Evolutionary conservation across 2,113 vertebrate genomes (phyloP), one percentile per base, ranked within the genome.

Genomic region (Clupea harengus): DNA sequence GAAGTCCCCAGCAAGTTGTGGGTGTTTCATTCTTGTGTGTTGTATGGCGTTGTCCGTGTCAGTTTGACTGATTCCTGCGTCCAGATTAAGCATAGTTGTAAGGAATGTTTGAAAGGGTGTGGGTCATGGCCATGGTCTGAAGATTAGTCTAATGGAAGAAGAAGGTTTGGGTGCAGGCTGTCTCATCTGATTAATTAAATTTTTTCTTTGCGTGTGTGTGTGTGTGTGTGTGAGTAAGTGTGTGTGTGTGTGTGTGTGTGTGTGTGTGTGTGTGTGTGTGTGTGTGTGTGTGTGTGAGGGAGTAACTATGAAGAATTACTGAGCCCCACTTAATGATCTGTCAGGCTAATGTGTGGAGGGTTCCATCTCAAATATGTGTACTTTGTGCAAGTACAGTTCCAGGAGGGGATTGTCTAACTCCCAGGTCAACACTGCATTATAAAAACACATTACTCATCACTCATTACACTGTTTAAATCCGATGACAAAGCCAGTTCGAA

Each of bases 211-310:
- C 15, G 6, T 60, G 54, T 60, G 54, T 22, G 54, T 22, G 54
- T n/a, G 60, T 25, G 22, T n/a, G 60, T 25, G 60, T 64, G 60
- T 64, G 60, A 25, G 60, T 64, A 2, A 25, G 20, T 64, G 20
- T 64, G 20, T 64, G 60, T 64, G 20, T n/a, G 20, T 64, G 2
- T n/a, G 57, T 64, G 18, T 64, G 57, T 64, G 57, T 64, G 57
- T 64, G 64, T 32, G 64, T 72, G 64, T 72, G n/a, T 11, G 25
- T 72, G 64, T 72, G 64, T 72, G n/a, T 72, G 64, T 72, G 64
- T 8, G 4, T 32, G 60, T 22, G 22, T 22, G n/a, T 72, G 22
- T 72, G 64, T 72, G 2, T 72, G 32, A 72, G 64, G 64, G 64
- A 10, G n/a, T 2, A 28, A 6, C 60, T 64, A 25, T 25, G 60